Conservation (phyloP, 2,113 vertebrate genomes). For the Campylomormyrus numenius region DNA sequence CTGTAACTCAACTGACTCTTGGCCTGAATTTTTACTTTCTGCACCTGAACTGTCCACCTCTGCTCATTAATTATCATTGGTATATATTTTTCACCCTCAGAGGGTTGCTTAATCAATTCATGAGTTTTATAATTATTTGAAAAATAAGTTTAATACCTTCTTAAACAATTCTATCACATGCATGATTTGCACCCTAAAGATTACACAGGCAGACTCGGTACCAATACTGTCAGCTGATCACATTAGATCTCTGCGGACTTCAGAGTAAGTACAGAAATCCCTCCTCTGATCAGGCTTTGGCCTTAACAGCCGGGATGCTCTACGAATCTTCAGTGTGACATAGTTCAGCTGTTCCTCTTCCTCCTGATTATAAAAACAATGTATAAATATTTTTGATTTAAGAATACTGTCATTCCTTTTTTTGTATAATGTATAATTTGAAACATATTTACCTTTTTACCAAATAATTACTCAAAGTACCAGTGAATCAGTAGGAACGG, state of each 20-base stretch:
- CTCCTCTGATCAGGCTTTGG: neutral
- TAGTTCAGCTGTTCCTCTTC: neutral
- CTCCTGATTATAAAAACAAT: neutral
- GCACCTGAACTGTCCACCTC: too few species aligned
- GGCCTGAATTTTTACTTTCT: too few species aligned
- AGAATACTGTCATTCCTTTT: too few species aligned
- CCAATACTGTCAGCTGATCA: neutral
- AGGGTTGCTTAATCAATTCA: too few species aligned
- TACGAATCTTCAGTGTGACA: neutral
- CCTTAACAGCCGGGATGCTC: neutral
- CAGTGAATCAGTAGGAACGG: too few species aligned
- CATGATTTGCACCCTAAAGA: too few species aligned
- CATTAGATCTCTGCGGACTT: neutral
- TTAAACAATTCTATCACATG: too few species aligned
- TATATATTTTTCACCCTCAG: too few species aligned
- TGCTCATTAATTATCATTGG: too few species aligned
- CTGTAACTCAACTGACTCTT: too few species aligned
- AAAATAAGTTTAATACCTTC: neutral
- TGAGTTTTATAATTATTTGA: too few species aligned
- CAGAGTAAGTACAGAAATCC: slow-evolving; percentile 7
- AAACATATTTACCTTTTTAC: neutral
- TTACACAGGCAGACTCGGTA: neutral
- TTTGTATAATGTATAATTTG: neutral
- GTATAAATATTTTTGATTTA: neutral
- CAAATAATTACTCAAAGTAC: neutral